phyloP scores from a whole-genome alignment of 2,888 invertebrate species.

The Acronicta alni region DNA sequence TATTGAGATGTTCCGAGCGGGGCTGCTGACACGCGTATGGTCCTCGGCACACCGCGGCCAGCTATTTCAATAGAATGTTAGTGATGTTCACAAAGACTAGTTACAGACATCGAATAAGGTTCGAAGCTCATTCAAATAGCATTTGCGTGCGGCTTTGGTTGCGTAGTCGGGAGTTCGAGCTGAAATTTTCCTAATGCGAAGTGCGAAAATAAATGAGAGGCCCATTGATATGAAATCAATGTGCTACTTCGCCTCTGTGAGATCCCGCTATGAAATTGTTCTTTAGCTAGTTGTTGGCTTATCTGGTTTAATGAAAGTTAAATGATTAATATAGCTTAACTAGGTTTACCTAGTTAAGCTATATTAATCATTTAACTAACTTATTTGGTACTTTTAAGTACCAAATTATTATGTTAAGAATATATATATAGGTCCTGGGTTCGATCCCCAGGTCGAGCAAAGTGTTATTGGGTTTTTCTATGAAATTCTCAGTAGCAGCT shows the following conservation, averaged over 20 bases:
- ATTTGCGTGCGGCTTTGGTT: slow-evolving; percentile 50
- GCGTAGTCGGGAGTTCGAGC: slow-evolving; percentile 37
- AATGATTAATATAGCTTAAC: too few relatives aligned
- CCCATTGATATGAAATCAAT: slow-evolving; percentile 48
- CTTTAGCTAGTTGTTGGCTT: background rate
- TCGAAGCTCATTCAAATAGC: slow-evolving; percentile 57
- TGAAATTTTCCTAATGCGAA: slow-evolving; percentile 52
- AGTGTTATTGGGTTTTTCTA: too few relatives aligned
- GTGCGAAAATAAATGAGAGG: slow-evolving; percentile 49
- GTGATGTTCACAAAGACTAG: slow-evolving; percentile 60
- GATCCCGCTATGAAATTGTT: slow-evolving; percentile 22
- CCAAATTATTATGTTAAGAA: too few relatives aligned
- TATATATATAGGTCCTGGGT: too few relatives aligned
- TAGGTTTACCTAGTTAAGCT: too few relatives aligned
- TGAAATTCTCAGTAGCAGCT: too few relatives aligned
- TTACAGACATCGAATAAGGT: slow-evolving; percentile 62
- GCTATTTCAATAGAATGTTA: slow-evolving; percentile 64
- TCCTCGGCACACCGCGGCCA: slow-evolving; percentile 68
- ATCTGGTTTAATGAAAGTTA: background rate
- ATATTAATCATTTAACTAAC: too few relatives aligned
- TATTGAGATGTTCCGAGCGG: slow-evolving; percentile 83
- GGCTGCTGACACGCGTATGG: slow-evolving; percentile 75
- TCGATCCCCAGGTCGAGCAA: too few relatives aligned
- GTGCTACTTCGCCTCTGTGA: slow-evolving; percentile 39
- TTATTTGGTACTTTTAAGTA: too few relatives aligned